Base-by-base conservation (phyloP, 2,797 vertebrate species). In the Oophaga sylvatica region DNA sequence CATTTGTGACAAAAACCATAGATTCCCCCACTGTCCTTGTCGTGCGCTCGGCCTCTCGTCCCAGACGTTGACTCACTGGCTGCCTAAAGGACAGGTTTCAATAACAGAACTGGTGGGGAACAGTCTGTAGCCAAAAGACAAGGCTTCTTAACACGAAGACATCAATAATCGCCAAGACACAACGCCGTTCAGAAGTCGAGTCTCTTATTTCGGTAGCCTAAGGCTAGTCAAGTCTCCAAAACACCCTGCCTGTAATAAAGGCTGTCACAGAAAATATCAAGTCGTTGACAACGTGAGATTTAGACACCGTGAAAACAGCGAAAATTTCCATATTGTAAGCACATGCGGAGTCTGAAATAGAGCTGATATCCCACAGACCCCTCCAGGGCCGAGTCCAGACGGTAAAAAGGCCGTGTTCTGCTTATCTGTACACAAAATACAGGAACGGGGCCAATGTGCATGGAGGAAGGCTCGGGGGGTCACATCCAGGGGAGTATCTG, bases 101-200 rank as follows among this genome's bases (percentile, higher is more conserved):
- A 78, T 87, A 78, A 60, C 31, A 59, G 71, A 65, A 53, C 48
- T 83, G 73, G 16, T 70, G 12, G 62, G 20, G 53, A 83, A 81
- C 29, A 67, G 62, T 57, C 86, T 71, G 73, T 68, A 67, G 75
- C 87, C 81, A 79, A 60, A 79, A 79, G 75, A 88, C 86, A 48
- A 48, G 63, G 48, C 65, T 57, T 53, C 68, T 71, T 80, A 88
- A 84, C 71, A 53, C 65, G 31, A 67, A 80, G 76, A 80, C 81
- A 84, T 80, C 87, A 87, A 87, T 79, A 79, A 53, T 62, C 26
- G 45, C 57, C 3, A 7, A 29, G 53, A 83, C 22, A 41, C 31
- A 31, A 35, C 60, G 62, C 62, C 48, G 16, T 62, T 65, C 31
- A 57, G 67, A 79, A 79, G 80, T 59, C 15, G 80, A 60, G 73